Percentiles rank a stretch among this genome's conserved stretches.
Evolutionary conservation across 2,888 invertebrate genomes (phyloP).

Genomic region (Salticus scenicus): DNA sequence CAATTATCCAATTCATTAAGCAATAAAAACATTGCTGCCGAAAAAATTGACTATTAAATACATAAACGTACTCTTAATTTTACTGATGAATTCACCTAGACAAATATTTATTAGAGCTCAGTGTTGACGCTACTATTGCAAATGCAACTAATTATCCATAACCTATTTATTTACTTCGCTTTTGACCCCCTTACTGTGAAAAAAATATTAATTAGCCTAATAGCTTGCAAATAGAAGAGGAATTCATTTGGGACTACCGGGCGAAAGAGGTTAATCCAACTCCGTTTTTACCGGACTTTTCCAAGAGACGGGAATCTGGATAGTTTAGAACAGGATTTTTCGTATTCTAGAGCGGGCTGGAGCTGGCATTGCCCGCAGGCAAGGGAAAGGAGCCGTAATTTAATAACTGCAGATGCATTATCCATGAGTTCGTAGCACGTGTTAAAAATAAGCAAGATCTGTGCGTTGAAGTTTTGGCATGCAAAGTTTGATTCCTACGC

Average conservation of each 20-base stretch:
- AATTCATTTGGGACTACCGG: conserved; percentile 8
- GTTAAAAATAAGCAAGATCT: conserved; percentile 66
- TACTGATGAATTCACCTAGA: not conserved
- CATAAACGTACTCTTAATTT: not conserved
- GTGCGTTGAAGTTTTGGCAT: conserved; percentile 53
- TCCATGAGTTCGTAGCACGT: conserved; percentile 62
- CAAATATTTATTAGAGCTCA: not conserved
- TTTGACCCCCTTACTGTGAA: not conserved
- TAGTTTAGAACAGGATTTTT: conserved; percentile 48
- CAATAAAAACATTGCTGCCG: not conserved
- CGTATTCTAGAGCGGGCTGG: conserved; percentile 34
- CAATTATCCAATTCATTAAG: not conserved
- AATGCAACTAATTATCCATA: not conserved
- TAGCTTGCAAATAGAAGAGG: conserved; percentile 9
- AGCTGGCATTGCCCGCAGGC: conserved; percentile 31
- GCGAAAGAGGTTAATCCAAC: conserved; percentile 15
- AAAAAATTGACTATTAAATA: not conserved
- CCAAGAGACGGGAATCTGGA: conserved; percentile 50
- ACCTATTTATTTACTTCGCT: not conserved
- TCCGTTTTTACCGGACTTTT: conserved; percentile 41
- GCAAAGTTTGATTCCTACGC: conserved; percentile 39
- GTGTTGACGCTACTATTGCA: conserved; percentile 16
- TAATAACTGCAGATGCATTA: conserved; percentile 62
- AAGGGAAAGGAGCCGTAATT: conserved; percentile 32
- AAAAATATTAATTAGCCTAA: conserved; percentile 15